phyloP scores from a whole-genome alignment of 2,888 invertebrate genomes.

The Pyrocoelia pectoralis region DNA sequence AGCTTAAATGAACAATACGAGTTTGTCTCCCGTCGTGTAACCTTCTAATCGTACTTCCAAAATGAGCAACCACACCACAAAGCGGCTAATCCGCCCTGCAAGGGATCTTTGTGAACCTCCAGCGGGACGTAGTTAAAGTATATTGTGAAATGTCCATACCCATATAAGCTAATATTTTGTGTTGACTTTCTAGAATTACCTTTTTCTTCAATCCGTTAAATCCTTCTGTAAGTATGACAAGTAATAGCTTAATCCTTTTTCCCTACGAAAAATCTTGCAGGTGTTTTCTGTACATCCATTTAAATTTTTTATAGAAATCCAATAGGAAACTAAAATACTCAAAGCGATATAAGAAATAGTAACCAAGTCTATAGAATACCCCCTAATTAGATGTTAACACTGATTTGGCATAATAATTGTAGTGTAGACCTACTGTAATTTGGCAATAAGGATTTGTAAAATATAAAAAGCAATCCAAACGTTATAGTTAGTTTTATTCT shows the following conservation, averaged over 20 bases:
- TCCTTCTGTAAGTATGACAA: slow-evolving; percentile 14
- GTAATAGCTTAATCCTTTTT: slow-evolving; percentile 11
- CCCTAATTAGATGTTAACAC: not conserved
- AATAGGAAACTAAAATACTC: too few species aligned
- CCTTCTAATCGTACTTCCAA: slow-evolving; percentile 36
- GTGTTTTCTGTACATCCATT: not conserved
- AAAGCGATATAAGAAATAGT: too few species aligned
- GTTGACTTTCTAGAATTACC: slow-evolving; percentile 30
- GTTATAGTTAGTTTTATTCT: slow-evolving; percentile 33
- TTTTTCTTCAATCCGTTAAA: slow-evolving; percentile 15
- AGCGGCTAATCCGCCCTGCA: slow-evolving; percentile 37
- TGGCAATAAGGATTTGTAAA: slow-evolving; percentile 33
- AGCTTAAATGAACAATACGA: slow-evolving; percentile 40
- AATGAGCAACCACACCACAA: slow-evolving; percentile 36
- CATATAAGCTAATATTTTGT: slow-evolving; percentile 27
- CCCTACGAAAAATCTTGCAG: not conserved
- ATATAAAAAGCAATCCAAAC: slow-evolving; percentile 30
- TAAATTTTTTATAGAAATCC: not conserved
- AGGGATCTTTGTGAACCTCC: slow-evolving; percentile 35
- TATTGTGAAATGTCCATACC: slow-evolving; percentile 25
- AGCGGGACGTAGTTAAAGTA: slow-evolving; percentile 26
- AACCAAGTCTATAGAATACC: not conserved
- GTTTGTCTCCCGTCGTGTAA: slow-evolving; percentile 40
- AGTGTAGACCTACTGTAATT: slow-evolving; percentile 16
- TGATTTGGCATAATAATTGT: slow-evolving; percentile 5